Evolutionary conservation across 2,888 invertebrate genomes (phyloP), one percentile per base, ranked within the genome.

Genomic region (Biston betularia): DNA sequence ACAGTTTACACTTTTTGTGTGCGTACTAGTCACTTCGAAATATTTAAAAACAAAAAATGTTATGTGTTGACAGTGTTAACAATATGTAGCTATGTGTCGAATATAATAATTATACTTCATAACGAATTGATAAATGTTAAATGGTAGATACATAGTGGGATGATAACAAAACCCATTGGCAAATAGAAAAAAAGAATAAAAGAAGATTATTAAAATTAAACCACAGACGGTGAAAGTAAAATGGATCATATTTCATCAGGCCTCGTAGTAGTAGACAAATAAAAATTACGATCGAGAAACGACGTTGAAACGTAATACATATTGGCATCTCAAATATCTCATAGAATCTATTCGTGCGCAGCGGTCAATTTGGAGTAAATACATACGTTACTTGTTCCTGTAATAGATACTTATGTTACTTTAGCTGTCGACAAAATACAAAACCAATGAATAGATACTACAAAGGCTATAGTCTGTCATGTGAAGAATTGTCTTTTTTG

Each of bases 1-100:
- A 81, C 82, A 74, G 81, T 92, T 90, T 80, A 82, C 85, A 81
- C 82, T 76, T 87, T 86, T 88, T 89, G 87, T 83, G 83, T 89
- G 87, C 89, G 89, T 80, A 89, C 86, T 86, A 86, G 86, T 89
- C 86, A 86, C 78, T 63, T 56, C 65, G 50, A 74, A 75, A 61
- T 62, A 45, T 49, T 57, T 48, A 50, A 60, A 45, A 24, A 24
- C 3, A 24, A 24, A 24, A 2, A 24, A 1, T 24, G 24, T 1
- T 3, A n/a, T 24, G 24, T 24, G 24, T 24, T 24, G 24, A 24
- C 24, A 24, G 24, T 24, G 24, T 24, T 42, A 45, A 64, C 48
- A 38, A 11, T 14, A 7, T n/a, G n/a, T 34, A 35, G 40, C 14
- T 42, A 44, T 8, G 1, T 24, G 24, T 24, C 3, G 24, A 24